Percentiles rank a stretch among this genome's conserved stretches.
Evolutionary conservation across 2,113 vertebrate genomes (phyloP).

Genomic region (Hirundichthys speculiger): DNA sequence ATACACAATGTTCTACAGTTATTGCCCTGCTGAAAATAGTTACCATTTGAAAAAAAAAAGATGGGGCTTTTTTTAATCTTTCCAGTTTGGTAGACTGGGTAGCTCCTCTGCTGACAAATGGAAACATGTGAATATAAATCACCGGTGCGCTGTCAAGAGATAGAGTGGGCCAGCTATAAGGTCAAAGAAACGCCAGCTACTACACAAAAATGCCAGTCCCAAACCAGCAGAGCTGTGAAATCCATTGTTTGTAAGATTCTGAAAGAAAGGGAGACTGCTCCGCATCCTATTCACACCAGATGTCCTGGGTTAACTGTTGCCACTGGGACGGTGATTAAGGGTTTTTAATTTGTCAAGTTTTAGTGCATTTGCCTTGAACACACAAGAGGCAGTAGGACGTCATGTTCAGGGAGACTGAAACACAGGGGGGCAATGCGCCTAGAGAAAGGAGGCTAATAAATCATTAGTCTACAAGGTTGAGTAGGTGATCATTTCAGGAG

Average conservation of each 20-base stretch:
- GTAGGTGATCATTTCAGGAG: neutral
- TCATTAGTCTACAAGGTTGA: neutral
- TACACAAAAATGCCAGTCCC: conserved; percentile 51
- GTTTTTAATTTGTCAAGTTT: conserved; percentile 1
- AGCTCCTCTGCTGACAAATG: conserved; percentile 51
- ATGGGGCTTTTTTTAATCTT: conserved; percentile 28
- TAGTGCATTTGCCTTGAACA: neutral
- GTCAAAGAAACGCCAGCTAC: conserved; percentile 53
- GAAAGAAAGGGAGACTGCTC: conserved; percentile 9
- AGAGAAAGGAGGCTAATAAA: neutral
- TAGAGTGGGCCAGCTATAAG: conserved; percentile 21
- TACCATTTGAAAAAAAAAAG: conserved; percentile 32
- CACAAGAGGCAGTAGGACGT: neutral
- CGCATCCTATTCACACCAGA: conserved; percentile 16
- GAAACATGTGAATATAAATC: conserved; percentile 64
- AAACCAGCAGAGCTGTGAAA: conserved; percentile 31
- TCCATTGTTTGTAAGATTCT: conserved; percentile 35
- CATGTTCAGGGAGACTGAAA: conserved; percentile 10
- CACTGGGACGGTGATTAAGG: conserved; percentile 34
- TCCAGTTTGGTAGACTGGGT: conserved; percentile 20
- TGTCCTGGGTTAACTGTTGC: conserved; percentile 30
- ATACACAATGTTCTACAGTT: conserved; percentile 6
- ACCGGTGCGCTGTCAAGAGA: conserved; percentile 32
- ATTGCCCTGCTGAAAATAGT: conserved; percentile 19
- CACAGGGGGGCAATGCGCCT: neutral